Evolutionary conservation across 2,113 vertebrate genomes (phyloP).

Genomic region (Lepisosteus osseus): DNA sequence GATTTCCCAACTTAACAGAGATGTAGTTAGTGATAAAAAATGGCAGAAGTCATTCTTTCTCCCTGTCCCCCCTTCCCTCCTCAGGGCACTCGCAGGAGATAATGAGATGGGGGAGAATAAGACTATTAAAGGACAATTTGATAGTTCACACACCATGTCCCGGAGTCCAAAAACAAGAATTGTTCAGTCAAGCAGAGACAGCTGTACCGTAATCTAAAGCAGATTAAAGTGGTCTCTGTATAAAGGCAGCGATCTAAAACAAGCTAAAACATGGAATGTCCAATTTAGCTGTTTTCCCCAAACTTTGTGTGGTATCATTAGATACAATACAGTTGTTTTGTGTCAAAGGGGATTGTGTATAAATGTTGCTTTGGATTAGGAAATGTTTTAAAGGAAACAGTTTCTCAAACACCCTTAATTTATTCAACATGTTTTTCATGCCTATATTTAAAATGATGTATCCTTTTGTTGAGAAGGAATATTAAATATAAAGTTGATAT

Average conservation of each 20-base stretch:
- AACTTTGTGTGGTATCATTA: background rate
- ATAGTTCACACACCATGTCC: slow-evolving; percentile 53
- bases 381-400: background rate
- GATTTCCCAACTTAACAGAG: slow-evolving; percentile 7
- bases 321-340: too few relatives aligned
- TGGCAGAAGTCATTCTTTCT: slow-evolving; percentile 25
- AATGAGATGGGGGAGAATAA: slow-evolving; percentile 52
- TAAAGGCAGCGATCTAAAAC: slow-evolving; percentile 60
- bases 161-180: slow-evolving; percentile 50
- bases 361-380: too few relatives aligned
- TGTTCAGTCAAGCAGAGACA: slow-evolving; percentile 39
- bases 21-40: slow-evolving; percentile 6
- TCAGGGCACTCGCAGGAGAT: slow-evolving; percentile 11
- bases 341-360: too few relatives aligned
- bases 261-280: slow-evolving; percentile 54
- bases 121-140: slow-evolving; percentile 64
- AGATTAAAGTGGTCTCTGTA: slow-evolving; percentile 62
- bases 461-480: too few relatives aligned
- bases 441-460: too few relatives aligned
- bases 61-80: slow-evolving; percentile 17
- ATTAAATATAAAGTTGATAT: too few relatives aligned
- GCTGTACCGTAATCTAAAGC: slow-evolving; percentile 59
- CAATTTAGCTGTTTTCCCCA: too few relatives aligned
- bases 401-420: background rate
- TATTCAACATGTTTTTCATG: too few relatives aligned